These are phyloP conservation scores for Anthoscopus minutus DNA, from an alignment of 2,113 vertebrate genomes.

Conservation along the genomic window DNA sequence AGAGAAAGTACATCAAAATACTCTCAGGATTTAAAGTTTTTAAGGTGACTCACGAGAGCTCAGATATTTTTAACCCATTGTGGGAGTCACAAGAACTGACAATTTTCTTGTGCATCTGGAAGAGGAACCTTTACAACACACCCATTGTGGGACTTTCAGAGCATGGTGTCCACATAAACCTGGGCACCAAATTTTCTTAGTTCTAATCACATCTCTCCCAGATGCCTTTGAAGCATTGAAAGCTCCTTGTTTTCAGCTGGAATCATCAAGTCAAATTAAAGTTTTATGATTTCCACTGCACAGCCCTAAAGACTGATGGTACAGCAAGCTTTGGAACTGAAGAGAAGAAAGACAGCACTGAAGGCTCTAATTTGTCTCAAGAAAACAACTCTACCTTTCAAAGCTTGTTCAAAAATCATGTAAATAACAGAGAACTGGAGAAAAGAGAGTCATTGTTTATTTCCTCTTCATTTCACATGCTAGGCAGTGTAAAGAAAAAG, in stretches of 20 bases:
- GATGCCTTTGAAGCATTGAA: not conserved
- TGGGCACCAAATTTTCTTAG: not conserved
- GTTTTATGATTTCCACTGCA: not conserved
- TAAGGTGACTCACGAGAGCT: not conserved
- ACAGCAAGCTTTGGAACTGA: not conserved
- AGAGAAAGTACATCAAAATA: not conserved
- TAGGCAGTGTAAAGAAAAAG: not conserved
- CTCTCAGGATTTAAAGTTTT: not conserved
- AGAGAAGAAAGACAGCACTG: not conserved
- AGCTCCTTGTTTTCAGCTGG: not conserved
- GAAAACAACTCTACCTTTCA: slow-evolving; percentile 15
- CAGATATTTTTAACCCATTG: not conserved
- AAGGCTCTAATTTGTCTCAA: slow-evolving; percentile 4
- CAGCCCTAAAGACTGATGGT: not conserved
- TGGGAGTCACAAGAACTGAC: not conserved
- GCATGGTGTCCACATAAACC: not conserved
- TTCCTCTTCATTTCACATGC: not conserved
- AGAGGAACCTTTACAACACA: not conserved
- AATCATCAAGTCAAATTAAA: not conserved
- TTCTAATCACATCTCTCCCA: not conserved
- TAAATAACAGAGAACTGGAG: not conserved
- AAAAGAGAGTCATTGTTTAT: not conserved
- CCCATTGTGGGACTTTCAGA: not conserved
- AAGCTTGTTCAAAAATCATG: not conserved
- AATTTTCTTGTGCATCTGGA: not conserved